Evolutionary conservation across 2,113 vertebrate genomes (phyloP).

Genomic region (Pelmatolapia mariae): DNA sequence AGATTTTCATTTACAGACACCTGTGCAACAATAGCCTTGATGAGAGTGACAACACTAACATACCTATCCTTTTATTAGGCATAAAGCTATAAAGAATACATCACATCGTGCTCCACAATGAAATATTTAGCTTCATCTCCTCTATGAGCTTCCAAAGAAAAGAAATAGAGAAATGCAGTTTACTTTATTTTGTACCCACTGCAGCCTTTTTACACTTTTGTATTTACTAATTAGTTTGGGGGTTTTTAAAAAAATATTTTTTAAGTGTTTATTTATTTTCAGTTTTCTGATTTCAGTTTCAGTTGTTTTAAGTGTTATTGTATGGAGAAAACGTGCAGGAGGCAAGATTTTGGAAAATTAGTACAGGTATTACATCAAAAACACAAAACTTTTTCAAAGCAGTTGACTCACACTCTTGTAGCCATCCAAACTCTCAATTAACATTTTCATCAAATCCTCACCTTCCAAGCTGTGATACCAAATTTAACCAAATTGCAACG

Average conservation of each 20-base stretch:
- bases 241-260: accelerated
- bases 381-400: neutral
- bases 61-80: neutral
- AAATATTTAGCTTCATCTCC: neutral
- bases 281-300: neutral
- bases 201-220: neutral
- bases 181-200: neutral
- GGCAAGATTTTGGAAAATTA: neutral
- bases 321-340: neutral
- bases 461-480: neutral
- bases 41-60: neutral
- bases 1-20: neutral
- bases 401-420: neutral
- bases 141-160: neutral
- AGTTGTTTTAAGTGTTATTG: neutral
- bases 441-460: neutral
- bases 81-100: neutral
- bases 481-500: neutral
- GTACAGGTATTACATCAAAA: neutral
- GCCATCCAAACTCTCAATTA: neutral
- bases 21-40: neutral
- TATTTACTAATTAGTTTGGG: neutral
- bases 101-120: neutral
- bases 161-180: neutral
- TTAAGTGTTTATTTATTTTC: neutral